These are phyloP conservation scores for Syngnathus acus DNA, from an alignment of 2,797 vertebrate species.

Conservation along the genomic window DNA sequence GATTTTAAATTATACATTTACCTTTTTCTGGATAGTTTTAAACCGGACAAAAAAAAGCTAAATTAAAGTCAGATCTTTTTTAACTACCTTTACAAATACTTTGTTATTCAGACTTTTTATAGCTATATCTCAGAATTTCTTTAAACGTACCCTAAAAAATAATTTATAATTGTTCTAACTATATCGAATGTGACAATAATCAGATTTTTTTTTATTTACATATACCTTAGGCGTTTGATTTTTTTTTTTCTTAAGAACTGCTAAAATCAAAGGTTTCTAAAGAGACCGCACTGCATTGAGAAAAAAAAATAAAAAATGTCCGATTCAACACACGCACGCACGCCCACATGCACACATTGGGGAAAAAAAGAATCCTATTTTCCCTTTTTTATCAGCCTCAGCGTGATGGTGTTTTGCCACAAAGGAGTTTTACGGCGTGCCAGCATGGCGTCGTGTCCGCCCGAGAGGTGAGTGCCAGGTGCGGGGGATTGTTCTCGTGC, in stretches of 20 bases:
- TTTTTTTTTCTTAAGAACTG: neutral
- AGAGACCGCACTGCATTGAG: neutral
- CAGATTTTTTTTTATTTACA: neutral
- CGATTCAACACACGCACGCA: neutral
- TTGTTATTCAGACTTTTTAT: neutral
- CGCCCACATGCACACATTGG: too few relatives aligned
- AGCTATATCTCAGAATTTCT: too few relatives aligned
- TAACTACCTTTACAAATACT: neutral
- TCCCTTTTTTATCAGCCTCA: conserved; percentile 59
- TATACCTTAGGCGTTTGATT: neutral
- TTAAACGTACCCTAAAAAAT: too few relatives aligned
- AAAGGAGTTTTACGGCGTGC: conserved; percentile 68
- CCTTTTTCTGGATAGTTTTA: too few relatives aligned
- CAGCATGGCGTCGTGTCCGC: conserved; percentile 52
- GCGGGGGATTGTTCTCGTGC: conserved; percentile 45
- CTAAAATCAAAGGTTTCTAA: neutral
- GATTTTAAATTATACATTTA: too few relatives aligned
- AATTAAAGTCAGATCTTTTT: neutral
- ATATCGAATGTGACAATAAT: neutral
- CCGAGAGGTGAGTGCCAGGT: conserved; percentile 66
- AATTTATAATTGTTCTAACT: too few relatives aligned
- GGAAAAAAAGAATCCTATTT: conserved; percentile 17
- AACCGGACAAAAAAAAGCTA: too few relatives aligned
- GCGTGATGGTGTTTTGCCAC: conserved; percentile 65
- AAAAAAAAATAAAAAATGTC: neutral